phyloP scores from a whole-genome alignment of 2,888 invertebrate genomes.

The Pheosia tremula region DNA sequence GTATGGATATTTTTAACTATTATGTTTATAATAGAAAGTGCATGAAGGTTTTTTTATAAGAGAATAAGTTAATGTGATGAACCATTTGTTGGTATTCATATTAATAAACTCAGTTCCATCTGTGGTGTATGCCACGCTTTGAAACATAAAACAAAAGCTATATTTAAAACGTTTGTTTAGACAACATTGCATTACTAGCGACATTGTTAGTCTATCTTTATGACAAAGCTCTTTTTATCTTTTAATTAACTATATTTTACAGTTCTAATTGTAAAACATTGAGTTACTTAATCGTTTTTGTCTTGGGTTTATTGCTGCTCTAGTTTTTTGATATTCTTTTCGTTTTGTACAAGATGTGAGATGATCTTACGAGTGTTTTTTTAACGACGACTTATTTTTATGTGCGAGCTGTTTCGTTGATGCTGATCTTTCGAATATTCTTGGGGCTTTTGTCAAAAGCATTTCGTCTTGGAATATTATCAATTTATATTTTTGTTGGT shows the following conservation, averaged over 20 bases:
- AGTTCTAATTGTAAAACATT: slow-evolving; percentile 31
- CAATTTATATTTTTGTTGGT: too few relatives aligned
- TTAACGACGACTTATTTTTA: background rate
- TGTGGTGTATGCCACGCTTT: slow-evolving; percentile 8
- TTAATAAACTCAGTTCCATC: too few relatives aligned
- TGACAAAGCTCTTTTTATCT: slow-evolving; percentile 38
- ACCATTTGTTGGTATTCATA: too few relatives aligned
- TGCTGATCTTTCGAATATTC: too few relatives aligned
- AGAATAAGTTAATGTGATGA: too few relatives aligned
- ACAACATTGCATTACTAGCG: slow-evolving; percentile 73
- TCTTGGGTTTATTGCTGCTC: background rate
- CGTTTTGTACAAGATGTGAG: background rate
- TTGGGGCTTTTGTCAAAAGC: too few relatives aligned
- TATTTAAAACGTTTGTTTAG: slow-evolving; percentile 62
- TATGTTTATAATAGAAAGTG: too few relatives aligned
- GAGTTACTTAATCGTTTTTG: slow-evolving; percentile 11
- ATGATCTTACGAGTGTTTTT: background rate
- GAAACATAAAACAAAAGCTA: slow-evolving; percentile 25
- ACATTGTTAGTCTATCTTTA: slow-evolving; percentile 44
- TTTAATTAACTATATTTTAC: slow-evolving; percentile 39
- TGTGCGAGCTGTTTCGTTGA: background rate
- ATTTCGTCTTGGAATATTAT: too few relatives aligned
- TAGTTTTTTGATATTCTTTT: slow-evolving; percentile 2
- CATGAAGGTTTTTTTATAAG: too few relatives aligned
- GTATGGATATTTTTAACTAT: too few relatives aligned